Percentiles rank a stretch among this genome's conserved stretches.
Evolutionary conservation across 2,888 invertebrate genomes (phyloP).

Genomic region (Tachina fera): DNA sequence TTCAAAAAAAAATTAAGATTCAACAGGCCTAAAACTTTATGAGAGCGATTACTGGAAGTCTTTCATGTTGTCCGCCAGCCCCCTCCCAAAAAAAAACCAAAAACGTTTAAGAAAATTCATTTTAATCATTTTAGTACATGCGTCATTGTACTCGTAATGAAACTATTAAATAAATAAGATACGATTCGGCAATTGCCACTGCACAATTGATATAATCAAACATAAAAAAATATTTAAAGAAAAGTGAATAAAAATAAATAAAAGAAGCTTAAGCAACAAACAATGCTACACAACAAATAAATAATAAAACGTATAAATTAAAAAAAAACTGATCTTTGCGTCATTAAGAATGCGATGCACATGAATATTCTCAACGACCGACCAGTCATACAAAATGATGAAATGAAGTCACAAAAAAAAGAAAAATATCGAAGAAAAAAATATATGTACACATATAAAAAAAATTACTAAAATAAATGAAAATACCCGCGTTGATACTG

Average conservation of each 20-base stretch:
- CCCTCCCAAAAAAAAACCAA: no score
- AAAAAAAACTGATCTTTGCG: conserved; percentile 49
- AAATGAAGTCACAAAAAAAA: conserved; percentile 41
- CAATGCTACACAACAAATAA: conserved; percentile 39
- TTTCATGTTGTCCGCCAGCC: background rate
- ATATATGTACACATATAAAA: background rate
- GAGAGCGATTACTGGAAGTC: background rate
- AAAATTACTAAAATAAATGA: conserved; percentile 41
- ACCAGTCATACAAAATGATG: conserved; percentile 45
- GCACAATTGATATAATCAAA: conserved; percentile 36
- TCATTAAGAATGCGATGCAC: conserved; percentile 68
- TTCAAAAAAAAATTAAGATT: no score
- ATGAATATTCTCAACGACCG: conserved; percentile 28
- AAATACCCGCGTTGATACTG: conserved; percentile 32
- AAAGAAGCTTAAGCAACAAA: conserved; percentile 28
- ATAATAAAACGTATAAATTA: conserved; percentile 3
- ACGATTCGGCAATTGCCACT: conserved; percentile 28
- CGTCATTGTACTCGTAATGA: conserved; percentile 1
- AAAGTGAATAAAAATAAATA: background rate
- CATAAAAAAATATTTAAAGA: background rate
- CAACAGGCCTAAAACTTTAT: background rate
- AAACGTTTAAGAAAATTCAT: background rate
- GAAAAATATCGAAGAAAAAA: background rate
- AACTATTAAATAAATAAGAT: conserved; percentile 16
- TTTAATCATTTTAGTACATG: background rate